These are phyloP conservation scores for Anastrepha obliqua DNA, from an alignment of 1,140 invertebrate genomes.

Conservation along the genomic window DNA sequence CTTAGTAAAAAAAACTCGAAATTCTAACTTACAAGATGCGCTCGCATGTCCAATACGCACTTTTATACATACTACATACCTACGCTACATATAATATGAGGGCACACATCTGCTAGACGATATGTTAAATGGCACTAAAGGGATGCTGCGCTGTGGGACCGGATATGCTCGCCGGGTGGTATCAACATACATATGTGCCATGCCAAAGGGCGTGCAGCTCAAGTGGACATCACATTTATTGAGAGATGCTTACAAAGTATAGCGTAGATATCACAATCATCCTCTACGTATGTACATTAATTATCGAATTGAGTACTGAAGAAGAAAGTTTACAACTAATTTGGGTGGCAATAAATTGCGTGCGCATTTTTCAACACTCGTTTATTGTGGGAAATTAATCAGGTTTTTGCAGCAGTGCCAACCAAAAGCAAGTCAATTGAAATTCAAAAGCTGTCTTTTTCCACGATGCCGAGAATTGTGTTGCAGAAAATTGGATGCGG, in stretches of 20 bases:
- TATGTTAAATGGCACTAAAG: not conserved
- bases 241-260: not conserved
- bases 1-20: not conserved
- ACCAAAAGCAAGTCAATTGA: not conserved
- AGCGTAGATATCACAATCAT: not conserved
- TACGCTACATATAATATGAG: not conserved
- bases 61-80: not conserved
- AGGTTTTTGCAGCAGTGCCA: not conserved
- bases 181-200: slow-evolving; percentile 15
- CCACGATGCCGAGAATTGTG: not conserved
- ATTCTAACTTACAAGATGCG: not conserved
- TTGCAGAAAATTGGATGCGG: not conserved
- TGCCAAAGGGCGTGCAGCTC: not conserved
- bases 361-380: slow-evolving; percentile 2
- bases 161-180: slow-evolving; percentile 42
- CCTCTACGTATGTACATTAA: slow-evolving; percentile 2
- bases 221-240: not conserved
- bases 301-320: not conserved
- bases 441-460: not conserved
- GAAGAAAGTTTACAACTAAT: not conserved
- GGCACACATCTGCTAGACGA: not conserved
- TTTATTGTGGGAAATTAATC: slow-evolving; percentile 48
- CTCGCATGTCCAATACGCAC: not conserved
- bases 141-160: slow-evolving; percentile 6
- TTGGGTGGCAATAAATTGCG: slow-evolving; percentile 43